Base-by-base conservation (phyloP, 2,888 invertebrate species). In the Hypomecis atomaria region DNA sequence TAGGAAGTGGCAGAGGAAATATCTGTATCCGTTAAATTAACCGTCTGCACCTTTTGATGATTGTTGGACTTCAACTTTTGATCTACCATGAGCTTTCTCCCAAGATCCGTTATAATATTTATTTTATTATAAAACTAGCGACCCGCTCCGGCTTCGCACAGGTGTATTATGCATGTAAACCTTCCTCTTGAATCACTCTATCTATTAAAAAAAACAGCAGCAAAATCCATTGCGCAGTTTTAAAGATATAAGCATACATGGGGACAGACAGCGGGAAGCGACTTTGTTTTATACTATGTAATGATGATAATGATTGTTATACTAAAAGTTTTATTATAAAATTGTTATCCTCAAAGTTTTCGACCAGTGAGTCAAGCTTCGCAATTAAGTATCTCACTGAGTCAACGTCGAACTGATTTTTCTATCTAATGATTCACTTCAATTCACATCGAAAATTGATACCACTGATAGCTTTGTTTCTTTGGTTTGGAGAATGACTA, bases 361-460 rank as follows among this genome's bases (percentile, higher is more conserved):
- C 71, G 68, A 73, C 75, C 69, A 75, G 78, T 84, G 84, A 83
- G 73, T 85, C 83, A 83, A 73, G 76, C 71, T 70, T 52, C 52
- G 55, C 60, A 44, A 43, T 44, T 65, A 50, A 54, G 61, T 66
- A 62, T 69, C 52, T 59, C 43, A 44, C 36, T 66, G 67, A 69
- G 57, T 71, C 71, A 66, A 67, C 60, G n/a, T 47, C 45, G 36
- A 63, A 54, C 62, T 11, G 47, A 42, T 49, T 56, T 55, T 59
- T 57, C 56, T 62, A 67, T 70, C 58, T 67, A 68, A 70, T 78
- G 78, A 79, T 73, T 81, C 73, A 79, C 70, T 68, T 43, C 34
- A 7, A 45, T 34, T 58, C 48, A 65, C 44, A 8, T 23, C 47
- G 36, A 56, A 59, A 37, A 59, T 50, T 23, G 54, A 59, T 62